phyloP scores from a whole-genome alignment of 2,888 invertebrate species.

The Caenorhabditis sp. region DNA sequence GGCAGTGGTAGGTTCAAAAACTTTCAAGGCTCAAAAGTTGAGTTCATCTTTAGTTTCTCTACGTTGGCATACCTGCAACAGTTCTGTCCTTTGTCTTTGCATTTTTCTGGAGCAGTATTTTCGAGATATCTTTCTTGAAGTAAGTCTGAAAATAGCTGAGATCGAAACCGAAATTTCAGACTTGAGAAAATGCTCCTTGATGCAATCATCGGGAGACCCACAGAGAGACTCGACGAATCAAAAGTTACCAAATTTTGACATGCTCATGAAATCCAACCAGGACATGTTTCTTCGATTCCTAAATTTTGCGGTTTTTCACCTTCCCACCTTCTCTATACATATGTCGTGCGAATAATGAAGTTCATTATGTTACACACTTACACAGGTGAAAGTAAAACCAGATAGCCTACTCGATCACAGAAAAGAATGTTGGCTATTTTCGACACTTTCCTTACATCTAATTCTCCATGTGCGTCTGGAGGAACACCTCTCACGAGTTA shows the following conservation, averaged over 20 bases:
- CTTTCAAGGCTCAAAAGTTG: no score
- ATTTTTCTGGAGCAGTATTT: slow-evolving; percentile 4
- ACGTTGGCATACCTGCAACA: neutral
- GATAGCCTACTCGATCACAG: no score
- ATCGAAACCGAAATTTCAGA: slow-evolving; percentile 11
- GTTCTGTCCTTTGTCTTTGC: neutral
- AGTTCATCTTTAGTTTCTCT: neutral
- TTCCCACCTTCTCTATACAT: no score
- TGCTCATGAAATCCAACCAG: neutral
- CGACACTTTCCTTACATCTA: no score
- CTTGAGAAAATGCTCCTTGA: slow-evolving; percentile 53
- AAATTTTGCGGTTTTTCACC: no score
- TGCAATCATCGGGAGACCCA: neutral
- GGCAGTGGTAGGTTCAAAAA: slow-evolving; percentile 48
- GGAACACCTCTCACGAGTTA: neutral
- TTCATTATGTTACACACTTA: no score
- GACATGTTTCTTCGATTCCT: no score
- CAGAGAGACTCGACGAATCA: no score
- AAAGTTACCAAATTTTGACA: neutral
- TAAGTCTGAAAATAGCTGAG: neutral
- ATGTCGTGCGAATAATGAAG: no score
- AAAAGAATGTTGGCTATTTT: no score
- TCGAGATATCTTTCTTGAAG: slow-evolving; percentile 13
- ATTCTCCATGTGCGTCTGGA: neutral
- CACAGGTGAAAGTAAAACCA: no score